Base-by-base conservation (phyloP, 2,888 invertebrate species). In the Crocallis elinguaria region DNA sequence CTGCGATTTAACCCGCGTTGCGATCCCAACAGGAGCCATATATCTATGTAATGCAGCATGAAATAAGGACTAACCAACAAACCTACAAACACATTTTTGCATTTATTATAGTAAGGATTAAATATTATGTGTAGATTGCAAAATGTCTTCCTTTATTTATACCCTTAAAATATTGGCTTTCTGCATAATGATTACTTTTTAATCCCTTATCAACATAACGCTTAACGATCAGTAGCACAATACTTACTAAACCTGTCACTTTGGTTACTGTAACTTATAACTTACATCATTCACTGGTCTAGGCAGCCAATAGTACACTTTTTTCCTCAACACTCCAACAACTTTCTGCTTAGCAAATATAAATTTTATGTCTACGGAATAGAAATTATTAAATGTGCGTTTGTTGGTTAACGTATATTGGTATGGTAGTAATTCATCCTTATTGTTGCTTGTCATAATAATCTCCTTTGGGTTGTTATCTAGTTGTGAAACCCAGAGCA, bases 211-310 rank as follows among this genome's bases (percentile, higher is more conserved):
- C 62, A 56, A 36, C 52, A 60, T 58, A 54, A 57, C 54, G 48
- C 68, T 65, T 71, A 71, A 64, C 65, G 53, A 57, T 23, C 85
- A 64, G 85, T 83, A 83, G 84, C 81, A 69, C 70, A 75, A 70
- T 73, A 63, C 74, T 75, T 73, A 75, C 75, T 79, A 75, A 72
- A 62, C 71, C 73, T 80, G 82, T 82, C 83, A 79, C 73, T 79
- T 81, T 79, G 74, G 71, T 62, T 71, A 71, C 66, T 70, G 63
- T 74, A 74, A 84, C 65, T 73, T 84, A 84, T 80, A 71, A 64
- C 71, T 57, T 57, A 58, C 77, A 84, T 82, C 83, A 79, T 71
- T 84, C 79, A 82, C 66, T 64, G 60, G 61, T 64, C 64, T 65
- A 69, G 61, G 66, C 73, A 69, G 70, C 69, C 65, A 66, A 66